phyloP scores from a whole-genome alignment of 2,113 vertebrate species.

The Microtus oregoni region DNA sequence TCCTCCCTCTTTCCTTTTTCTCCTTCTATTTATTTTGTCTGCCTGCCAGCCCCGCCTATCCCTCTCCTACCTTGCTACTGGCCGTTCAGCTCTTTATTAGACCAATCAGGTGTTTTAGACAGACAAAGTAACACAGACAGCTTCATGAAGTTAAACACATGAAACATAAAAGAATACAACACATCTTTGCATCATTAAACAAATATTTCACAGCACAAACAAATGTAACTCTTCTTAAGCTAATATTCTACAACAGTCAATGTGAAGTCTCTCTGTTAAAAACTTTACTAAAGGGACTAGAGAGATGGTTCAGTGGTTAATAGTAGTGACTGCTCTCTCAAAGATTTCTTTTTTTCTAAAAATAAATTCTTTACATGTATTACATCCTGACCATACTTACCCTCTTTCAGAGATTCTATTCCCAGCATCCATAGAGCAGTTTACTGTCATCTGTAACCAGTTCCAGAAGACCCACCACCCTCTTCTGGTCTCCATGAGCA shows the following conservation, averaged over 20 bases:
- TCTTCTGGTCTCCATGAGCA: background rate
- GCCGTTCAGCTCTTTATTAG: background rate
- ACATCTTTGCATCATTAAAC: background rate
- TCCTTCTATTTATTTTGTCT: background rate
- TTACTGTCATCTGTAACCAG: background rate
- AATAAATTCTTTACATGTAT: background rate
- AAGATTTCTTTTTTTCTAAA: background rate
- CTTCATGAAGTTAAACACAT: background rate
- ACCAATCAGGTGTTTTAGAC: background rate
- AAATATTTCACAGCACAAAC: background rate
- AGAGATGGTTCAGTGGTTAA: background rate
- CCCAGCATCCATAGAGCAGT: background rate
- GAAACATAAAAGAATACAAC: background rate
- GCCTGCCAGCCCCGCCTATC: background rate
- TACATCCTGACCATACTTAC: background rate
- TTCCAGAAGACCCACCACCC: background rate
- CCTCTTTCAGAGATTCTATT: background rate
- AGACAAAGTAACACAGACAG: background rate
- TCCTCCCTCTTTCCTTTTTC: background rate
- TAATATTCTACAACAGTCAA: background rate
- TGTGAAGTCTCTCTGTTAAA: background rate
- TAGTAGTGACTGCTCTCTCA: background rate
- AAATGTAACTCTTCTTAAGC: background rate
- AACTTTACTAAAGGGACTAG: background rate
- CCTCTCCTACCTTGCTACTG: background rate